Evolutionary conservation across 1,140 invertebrate genomes (phyloP), one percentile per base, ranked within the genome.

Genomic region (Cyclargus thomasi): DNA sequence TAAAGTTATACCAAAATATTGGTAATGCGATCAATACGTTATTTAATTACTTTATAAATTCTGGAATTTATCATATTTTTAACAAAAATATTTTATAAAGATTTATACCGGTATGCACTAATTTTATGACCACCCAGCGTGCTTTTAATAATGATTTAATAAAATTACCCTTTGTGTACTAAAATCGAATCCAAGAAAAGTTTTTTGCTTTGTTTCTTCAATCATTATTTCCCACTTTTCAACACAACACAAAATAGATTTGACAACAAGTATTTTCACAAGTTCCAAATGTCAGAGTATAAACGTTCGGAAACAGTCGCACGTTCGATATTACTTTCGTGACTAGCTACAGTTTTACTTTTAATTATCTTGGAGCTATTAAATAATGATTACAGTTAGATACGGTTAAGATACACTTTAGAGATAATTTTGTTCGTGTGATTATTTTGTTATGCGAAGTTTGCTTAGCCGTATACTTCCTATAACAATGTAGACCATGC

Each of bases 141-240:
- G 39, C 35, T 68, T 70, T 67, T 68, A 65, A 62, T 53, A n/a
- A 23, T n/a, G 53, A 62, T 10, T 11, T n/a, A 70, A 68, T 16
- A 70, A 67, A 70, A 80, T 91, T 92, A 96, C 95, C 93, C 95
- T 95, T 86, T 96, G 95, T 20, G 95, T 96, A 83, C 95, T 96
- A 78, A 96, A 93, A 91, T 96, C 95, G 67, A 96, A 92, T 66
- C 95, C 95, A 70, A 96, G 91, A 89, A 93, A 95, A 75, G 92
- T 88, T 86, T 86, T 86, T 67, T 77, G 82, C 73, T 69, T 75
- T 62, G 70, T 78, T 78, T 82, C 82, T 69, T 86, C 86, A 65
- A 73, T 83, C 85, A 87, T 89, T 78, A 80, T 86, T 78, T 71
- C 18, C 6, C 39, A 47, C 55, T 59, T 59, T 59, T 59, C 18